Conservation (phyloP, 2,113 vertebrate species). For the Callionymus lyra region DNA sequence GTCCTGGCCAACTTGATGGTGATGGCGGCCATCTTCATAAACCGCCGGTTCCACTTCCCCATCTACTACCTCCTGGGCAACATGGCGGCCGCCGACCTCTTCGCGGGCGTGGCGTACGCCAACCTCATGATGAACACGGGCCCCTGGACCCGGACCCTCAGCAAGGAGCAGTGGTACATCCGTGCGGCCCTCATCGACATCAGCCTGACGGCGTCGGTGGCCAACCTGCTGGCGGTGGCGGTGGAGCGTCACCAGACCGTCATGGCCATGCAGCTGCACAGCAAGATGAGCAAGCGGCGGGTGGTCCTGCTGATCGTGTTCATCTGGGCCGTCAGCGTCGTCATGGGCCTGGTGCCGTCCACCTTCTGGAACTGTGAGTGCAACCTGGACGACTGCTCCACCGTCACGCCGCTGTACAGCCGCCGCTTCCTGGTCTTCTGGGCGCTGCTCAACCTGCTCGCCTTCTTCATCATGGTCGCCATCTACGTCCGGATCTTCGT, state of each 20-base stretch:
- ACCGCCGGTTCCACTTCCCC: slow-evolving; percentile 87
- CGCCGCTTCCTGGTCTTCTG: slow-evolving; percentile 93
- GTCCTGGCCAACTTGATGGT: slow-evolving; percentile 89
- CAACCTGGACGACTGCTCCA: slow-evolving; percentile 75
- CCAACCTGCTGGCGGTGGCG: slow-evolving; percentile 86
- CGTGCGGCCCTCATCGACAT: slow-evolving; percentile 89
- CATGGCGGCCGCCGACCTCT: slow-evolving; percentile 86
- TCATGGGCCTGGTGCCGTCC: slow-evolving; percentile 88
- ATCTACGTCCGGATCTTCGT: slow-evolving; percentile 90
- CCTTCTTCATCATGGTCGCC: slow-evolving; percentile 85
- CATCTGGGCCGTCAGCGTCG: slow-evolving; percentile 83
- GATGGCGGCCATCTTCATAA: slow-evolving; percentile 83
- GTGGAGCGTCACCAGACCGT: slow-evolving; percentile 91
- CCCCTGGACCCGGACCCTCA: slow-evolving; percentile 80
- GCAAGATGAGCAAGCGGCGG: slow-evolving; percentile 85
- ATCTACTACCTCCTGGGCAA: slow-evolving; percentile 95
- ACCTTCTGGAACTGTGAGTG: slow-evolving; percentile 95
- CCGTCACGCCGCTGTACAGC: slow-evolving; percentile 89
- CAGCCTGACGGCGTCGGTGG: slow-evolving; percentile 86
- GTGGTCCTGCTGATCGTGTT: slow-evolving; percentile 79
- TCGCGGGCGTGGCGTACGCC: slow-evolving; percentile 82
- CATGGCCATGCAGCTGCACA: slow-evolving; percentile 91
- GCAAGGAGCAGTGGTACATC: slow-evolving; percentile 78
- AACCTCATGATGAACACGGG: slow-evolving; percentile 94
- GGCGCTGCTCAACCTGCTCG: slow-evolving; percentile 81